Evolutionary conservation across 1,140 invertebrate genomes (phyloP), one percentile per base, ranked within the genome.

Genomic region (Drosophila fuyamai): DNA sequence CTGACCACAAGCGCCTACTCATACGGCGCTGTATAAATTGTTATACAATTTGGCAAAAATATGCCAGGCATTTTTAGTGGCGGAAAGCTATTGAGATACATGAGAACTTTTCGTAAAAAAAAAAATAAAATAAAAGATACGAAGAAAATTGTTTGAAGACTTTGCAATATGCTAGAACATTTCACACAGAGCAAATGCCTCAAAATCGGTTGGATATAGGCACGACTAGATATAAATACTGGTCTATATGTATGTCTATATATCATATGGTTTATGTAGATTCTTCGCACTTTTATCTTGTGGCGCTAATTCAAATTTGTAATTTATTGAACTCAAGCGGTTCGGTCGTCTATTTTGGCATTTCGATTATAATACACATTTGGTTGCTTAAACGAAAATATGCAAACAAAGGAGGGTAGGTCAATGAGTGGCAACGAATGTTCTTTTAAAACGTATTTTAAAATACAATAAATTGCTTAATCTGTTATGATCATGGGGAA

Each of bases 261-360:
- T 60, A 65, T 71, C 60, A 70, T 79, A 61, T 70, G 77, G 72
- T 59, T 76, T 76, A 76, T 76, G 72, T 76, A 54, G 36, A 54
- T 47, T 58, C 47, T 75, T 53, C 38, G 41, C 35, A 40, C 61
- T 60, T 67, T 67, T 65, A 63, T 75, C 70, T 76, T 44, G 56
- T 77, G 75, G 65, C 65, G 75, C 74, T 70, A 77, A 70, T 77
- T 70, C 57, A 62, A 70, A 77, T 70, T 77, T 77, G 74, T 70
- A 77, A 77, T 77, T 77, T 77, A 77, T 82, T 82, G 55, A 82
- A 82, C 74, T 78, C 74, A 81, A 75, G 82, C 63, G 74, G 35
- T 77, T 61, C n/a, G 38, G 10, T 54, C 43, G 50, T 61, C 23
- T 55, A 38, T 70, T 70, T 70, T 32, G 48, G 38, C 41, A 66